phyloP scores from a whole-genome alignment of 2,797 vertebrate genomes.

The Microcaecilia unicolor region DNA sequence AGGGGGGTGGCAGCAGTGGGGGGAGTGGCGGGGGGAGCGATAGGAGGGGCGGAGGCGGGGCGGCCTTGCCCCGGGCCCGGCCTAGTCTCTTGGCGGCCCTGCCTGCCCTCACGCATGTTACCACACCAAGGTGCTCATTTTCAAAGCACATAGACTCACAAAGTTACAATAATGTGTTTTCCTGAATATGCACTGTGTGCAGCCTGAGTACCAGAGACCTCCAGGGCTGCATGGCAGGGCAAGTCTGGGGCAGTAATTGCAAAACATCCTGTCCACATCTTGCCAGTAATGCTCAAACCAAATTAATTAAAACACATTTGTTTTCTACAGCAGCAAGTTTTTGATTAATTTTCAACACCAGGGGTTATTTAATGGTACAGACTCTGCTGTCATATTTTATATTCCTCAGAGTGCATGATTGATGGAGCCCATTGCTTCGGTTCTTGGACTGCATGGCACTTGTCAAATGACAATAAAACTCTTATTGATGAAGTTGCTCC shows the following conservation, averaged over 20 bases:
- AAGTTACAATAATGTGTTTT: too few species aligned
- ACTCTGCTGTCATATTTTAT: slow-evolving; percentile 51
- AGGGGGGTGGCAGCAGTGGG: too few species aligned
- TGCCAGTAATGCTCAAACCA: slow-evolving; percentile 42
- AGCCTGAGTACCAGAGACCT: too few species aligned
- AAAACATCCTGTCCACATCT: slow-evolving; percentile 25
- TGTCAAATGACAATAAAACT: slow-evolving; percentile 38
- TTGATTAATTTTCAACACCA: slow-evolving; percentile 47
- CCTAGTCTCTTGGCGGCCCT: too few species aligned
- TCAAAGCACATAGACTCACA: too few species aligned
- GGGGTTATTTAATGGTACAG: slow-evolving; percentile 45
- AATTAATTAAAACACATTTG: slow-evolving; percentile 59
- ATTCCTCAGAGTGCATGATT: slow-evolving; percentile 43
- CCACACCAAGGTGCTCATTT: too few species aligned
- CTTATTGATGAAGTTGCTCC: slow-evolving; percentile 31
- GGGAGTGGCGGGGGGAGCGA: too few species aligned
- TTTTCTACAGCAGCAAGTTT: slow-evolving; percentile 44
- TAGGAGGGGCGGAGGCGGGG: too few species aligned
- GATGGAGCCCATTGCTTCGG: slow-evolving; percentile 39
- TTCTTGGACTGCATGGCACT: slow-evolving; percentile 33
- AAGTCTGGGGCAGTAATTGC: slow-evolving; percentile 22
- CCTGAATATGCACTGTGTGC: too few species aligned
- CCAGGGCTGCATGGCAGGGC: slow-evolving; percentile 12
- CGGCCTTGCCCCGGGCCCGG: too few species aligned
- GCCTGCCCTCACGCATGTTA: too few species aligned